Percentiles rank a stretch among this genome's conserved stretches.
These are phyloP conservation scores for Odontomyia ornata DNA, from an alignment of 2,888 invertebrate genomes.

Conservation along the genomic window DNA sequence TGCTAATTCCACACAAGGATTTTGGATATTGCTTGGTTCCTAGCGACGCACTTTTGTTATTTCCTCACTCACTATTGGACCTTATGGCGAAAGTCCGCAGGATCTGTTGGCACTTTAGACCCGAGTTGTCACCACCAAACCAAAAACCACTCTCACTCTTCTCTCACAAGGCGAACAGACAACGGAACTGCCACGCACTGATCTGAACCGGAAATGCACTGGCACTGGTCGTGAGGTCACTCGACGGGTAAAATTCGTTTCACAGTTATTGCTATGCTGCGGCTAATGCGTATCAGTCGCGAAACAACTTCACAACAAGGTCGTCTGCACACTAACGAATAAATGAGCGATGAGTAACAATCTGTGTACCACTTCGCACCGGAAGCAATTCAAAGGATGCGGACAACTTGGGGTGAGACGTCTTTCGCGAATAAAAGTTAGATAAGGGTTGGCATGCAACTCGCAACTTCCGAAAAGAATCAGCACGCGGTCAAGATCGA, in stretches of 20 bases:
- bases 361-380: not conserved
- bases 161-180: not conserved
- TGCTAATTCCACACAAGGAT: not conserved
- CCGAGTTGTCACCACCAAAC: not conserved
- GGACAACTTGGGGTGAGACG: not conserved
- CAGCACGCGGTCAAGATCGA: not conserved
- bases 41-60: not conserved
- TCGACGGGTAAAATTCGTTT: not conserved
- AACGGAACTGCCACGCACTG: slow-evolving; percentile 31
- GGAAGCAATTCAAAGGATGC: slow-evolving; percentile 11
- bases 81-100: not conserved
- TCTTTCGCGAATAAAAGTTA: not conserved
- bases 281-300: slow-evolving; percentile 1
- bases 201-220: slow-evolving; percentile 37
- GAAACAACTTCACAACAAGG: not conserved
- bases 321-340: not conserved
- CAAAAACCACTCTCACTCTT: not conserved
- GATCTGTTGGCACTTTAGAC: not conserved
- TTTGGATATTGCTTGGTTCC: not conserved
- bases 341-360: slow-evolving; percentile 11
- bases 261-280: not conserved
- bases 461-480: too few species aligned
- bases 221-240: slow-evolving; percentile 29
- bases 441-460: not conserved
- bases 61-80: not conserved